Evolutionary conservation across 2,113 vertebrate genomes (phyloP).

Genomic region (Camelus dromedarius): DNA sequence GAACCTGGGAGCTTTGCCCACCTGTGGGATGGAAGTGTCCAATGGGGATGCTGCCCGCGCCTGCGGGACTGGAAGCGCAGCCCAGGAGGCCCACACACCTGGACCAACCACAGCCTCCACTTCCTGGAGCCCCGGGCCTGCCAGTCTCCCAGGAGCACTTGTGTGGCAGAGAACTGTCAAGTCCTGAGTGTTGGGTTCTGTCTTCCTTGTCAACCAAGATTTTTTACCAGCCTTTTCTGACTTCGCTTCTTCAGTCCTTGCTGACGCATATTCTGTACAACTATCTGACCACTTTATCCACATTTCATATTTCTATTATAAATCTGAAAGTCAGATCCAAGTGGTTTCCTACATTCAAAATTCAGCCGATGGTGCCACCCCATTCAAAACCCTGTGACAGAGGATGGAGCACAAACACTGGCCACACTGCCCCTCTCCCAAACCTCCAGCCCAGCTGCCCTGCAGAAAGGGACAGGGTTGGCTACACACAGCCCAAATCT

Average conservation of each 20-base stretch:
- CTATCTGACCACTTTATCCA: not conserved
- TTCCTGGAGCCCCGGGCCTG: not conserved
- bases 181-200: not conserved
- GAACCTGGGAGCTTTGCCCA: not conserved
- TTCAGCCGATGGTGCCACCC: not conserved
- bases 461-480: not conserved
- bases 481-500: not conserved
- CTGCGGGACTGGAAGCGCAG: not conserved
- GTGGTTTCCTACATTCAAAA: not conserved
- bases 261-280: not conserved
- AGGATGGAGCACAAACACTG: not conserved
- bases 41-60: not conserved
- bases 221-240: not conserved
- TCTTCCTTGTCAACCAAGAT: not conserved
- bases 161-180: not conserved
- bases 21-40: not conserved
- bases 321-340: not conserved
- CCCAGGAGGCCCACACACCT: not conserved
- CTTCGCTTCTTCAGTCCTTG: slow-evolving; percentile 42
- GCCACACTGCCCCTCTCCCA: not conserved
- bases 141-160: not conserved
- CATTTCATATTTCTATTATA: not conserved
- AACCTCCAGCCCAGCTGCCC: not conserved
- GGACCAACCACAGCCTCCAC: not conserved
- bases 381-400: not conserved